A percentile compares a stretch with the other conserved stretches of the same genome.
phyloP scores from a whole-genome alignment of 2,888 invertebrate species.

The Mesorhabditis belari region DNA sequence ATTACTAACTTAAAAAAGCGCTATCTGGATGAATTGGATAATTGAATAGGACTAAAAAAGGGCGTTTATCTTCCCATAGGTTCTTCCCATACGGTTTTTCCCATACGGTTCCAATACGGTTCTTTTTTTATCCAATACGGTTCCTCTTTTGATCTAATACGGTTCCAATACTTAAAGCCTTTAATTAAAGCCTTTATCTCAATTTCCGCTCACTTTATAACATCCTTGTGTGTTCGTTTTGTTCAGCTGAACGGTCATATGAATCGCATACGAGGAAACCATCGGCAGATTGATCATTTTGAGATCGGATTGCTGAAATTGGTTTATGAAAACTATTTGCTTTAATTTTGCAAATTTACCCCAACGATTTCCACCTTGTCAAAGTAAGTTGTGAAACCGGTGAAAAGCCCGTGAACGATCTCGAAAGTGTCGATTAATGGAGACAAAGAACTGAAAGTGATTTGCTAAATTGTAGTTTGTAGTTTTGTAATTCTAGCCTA shows the following conservation, averaged over 20 bases:
- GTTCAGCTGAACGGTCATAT: constrained; percentile 8
- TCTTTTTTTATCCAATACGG: too few species aligned
- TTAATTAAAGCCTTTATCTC: not conserved
- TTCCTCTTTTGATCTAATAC: too few species aligned
- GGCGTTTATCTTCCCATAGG: too few species aligned
- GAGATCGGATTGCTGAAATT: not conserved
- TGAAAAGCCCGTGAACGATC: constrained; percentile 44
- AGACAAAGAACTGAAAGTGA: constrained; percentile 19
- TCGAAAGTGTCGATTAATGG: constrained; percentile 35
- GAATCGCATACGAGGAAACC: constrained; percentile 15
- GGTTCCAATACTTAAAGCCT: not conserved
- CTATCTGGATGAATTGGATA: too few species aligned
- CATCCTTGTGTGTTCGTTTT: not conserved
- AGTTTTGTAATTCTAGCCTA: too few species aligned
- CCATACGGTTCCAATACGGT: too few species aligned
- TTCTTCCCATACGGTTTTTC: too few species aligned
- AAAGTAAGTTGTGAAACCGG: constrained; percentile 34
- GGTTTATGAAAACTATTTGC: constrained; percentile 7
- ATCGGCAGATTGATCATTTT: constrained; percentile 3
- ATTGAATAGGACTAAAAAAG: too few species aligned
- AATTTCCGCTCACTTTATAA: not conserved
- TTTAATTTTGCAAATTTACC: too few species aligned
- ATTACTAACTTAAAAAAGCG: too few species aligned
- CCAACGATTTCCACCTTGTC: constrained; percentile 6
- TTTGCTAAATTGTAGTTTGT: too few species aligned